phyloP scores from a whole-genome alignment of 1,140 invertebrate species.

The Drosophila paulistorum region DNA sequence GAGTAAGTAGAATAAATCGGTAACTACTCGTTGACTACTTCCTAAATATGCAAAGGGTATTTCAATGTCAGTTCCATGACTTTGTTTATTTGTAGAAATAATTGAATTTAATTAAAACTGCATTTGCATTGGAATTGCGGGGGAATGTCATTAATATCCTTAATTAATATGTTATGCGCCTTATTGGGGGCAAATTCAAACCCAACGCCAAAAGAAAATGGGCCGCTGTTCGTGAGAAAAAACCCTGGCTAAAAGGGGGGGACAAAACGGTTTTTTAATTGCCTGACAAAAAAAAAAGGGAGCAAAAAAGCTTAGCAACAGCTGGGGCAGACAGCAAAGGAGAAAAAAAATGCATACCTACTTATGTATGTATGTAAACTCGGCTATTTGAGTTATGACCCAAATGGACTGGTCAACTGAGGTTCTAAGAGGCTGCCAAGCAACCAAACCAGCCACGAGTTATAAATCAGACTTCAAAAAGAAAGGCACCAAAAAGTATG shows the following conservation, averaged over 20 bases:
- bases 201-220: not conserved
- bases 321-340: constrained; percentile 19
- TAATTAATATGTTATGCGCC: constrained; percentile 72
- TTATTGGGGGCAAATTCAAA: not conserved
- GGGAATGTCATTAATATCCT: constrained; percentile 36
- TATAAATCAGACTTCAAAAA: not conserved
- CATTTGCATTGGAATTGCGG: constrained; percentile 69
- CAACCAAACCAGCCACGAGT: not conserved
- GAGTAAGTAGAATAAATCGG: no score
- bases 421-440: not conserved
- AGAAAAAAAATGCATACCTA: constrained; percentile 26
- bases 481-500: not conserved
- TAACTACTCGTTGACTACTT: no score
- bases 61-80: not conserved
- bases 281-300: constrained; percentile 33
- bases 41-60: not conserved
- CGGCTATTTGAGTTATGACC: constrained; percentile 54
- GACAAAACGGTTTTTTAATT: constrained; percentile 56
- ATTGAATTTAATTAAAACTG: constrained; percentile 69
- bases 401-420: constrained; percentile 62
- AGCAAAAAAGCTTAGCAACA: constrained; percentile 27
- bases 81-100: not conserved
- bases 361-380: constrained; percentile 24
- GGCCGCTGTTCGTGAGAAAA: constrained; percentile 8
- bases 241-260: not conserved